Evolutionary conservation across 2,113 vertebrate genomes (phyloP).

Genomic region (Tapirus terrestris): DNA sequence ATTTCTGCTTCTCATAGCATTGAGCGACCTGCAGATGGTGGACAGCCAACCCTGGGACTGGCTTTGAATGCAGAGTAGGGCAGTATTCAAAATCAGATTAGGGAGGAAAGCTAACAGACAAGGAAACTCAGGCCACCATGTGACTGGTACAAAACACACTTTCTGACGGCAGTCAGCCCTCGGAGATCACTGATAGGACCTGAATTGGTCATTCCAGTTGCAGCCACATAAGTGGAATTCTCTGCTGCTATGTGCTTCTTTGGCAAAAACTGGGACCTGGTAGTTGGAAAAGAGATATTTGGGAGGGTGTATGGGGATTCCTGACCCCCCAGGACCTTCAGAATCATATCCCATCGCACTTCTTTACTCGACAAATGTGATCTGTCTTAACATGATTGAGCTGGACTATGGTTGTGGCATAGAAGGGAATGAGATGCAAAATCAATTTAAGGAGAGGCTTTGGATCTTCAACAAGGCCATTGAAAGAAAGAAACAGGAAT

Average conservation of each 20-base stretch:
- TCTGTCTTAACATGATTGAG: neutral
- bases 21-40: neutral
- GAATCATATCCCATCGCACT: neutral
- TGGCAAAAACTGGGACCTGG: neutral
- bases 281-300: neutral
- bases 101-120: neutral
- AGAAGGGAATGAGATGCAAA: neutral
- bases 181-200: neutral
- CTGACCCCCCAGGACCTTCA: neutral
- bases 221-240: neutral
- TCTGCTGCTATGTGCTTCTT: neutral
- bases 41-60: neutral
- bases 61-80: neutral
- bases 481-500: neutral
- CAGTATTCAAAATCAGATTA: neutral
- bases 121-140: neutral
- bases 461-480: neutral
- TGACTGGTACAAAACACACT: neutral
- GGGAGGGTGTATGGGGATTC: neutral
- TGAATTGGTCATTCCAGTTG: neutral
- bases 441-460: neutral
- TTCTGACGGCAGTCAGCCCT: neutral
- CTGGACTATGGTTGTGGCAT: neutral
- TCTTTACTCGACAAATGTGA: neutral
- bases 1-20: neutral